Evolutionary conservation across 2,797 vertebrate genomes (phyloP).

Genomic region (Chloroceryle amazona): DNA sequence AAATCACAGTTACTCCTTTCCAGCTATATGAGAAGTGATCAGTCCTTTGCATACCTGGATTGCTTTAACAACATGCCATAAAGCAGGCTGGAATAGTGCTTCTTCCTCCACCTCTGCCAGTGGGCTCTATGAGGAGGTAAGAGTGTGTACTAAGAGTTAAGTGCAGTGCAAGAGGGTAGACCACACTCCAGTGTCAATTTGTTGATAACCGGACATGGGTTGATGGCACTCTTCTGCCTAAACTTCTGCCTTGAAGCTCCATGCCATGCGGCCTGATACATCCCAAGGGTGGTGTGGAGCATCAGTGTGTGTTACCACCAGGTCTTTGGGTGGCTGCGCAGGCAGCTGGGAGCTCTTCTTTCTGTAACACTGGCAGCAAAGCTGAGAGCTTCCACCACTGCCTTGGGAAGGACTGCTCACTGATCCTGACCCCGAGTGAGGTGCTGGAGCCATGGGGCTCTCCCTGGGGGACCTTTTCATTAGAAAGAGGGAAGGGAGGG

Average conservation of each 20-base stretch:
- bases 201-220: accelerated
- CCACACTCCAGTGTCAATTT: accelerated
- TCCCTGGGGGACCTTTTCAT: neutral
- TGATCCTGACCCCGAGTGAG: neutral
- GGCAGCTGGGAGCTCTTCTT: neutral
- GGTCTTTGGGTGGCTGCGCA: neutral
- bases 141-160: neutral
- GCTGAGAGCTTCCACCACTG: accelerated
- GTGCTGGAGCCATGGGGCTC: neutral
- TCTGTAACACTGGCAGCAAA: neutral
- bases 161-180: neutral
- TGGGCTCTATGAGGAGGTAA: neutral
- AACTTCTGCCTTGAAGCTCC: neutral
- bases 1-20: neutral
- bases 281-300: neutral
- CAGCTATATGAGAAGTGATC: neutral
- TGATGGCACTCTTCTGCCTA: neutral
- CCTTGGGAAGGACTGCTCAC: neutral
- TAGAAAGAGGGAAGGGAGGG: neutral
- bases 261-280: neutral
- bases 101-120: neutral
- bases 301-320: neutral
- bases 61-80: neutral
- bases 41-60: neutral
- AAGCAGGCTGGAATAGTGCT: neutral